Evolutionary conservation across 2,888 invertebrate genomes (phyloP).

Genomic region (Eledona agricola): DNA sequence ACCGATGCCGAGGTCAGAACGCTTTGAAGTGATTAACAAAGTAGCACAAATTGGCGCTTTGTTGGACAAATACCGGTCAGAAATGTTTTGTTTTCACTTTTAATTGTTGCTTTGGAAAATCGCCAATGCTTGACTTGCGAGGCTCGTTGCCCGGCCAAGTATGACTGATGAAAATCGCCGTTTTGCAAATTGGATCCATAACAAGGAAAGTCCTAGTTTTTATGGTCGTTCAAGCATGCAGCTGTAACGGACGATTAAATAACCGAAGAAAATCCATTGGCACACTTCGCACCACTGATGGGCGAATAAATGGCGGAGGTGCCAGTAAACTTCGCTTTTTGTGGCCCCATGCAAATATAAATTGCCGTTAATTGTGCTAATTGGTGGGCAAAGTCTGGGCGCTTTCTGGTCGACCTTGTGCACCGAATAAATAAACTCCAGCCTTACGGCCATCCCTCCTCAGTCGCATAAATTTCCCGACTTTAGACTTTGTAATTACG

Average conservation of each 20-base stretch:
- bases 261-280: conserved; percentile 30
- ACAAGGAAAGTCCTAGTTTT: conserved; percentile 28
- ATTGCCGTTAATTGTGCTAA: conserved; percentile 20
- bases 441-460: no score
- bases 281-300: conserved; percentile 18
- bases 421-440: conserved; percentile 27
- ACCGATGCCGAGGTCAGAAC: no score
- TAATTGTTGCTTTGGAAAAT: no score
- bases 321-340: conserved; percentile 5
- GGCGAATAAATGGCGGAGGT: conserved; percentile 21
- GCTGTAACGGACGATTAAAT: conserved; percentile 28
- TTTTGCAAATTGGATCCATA: conserved; percentile 26
- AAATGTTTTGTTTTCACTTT: no score
- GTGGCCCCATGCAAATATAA: conserved; percentile 1
- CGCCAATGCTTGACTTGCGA: conserved; percentile 18
- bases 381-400: conserved; percentile 22
- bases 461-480: no score
- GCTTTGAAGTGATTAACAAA: neutral
- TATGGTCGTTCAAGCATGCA: conserved; percentile 23
- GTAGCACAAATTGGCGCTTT: neutral
- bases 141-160: conserved; percentile 9
- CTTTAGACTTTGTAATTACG: no score
- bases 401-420: conserved; percentile 18
- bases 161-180: conserved; percentile 24
- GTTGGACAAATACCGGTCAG: no score